A percentile compares a stretch with the other conserved stretches of the same genome.
Evolutionary conservation across 1,140 invertebrate genomes (phyloP).

Genomic region (Scaptodrosophila lebanonensis): DNA sequence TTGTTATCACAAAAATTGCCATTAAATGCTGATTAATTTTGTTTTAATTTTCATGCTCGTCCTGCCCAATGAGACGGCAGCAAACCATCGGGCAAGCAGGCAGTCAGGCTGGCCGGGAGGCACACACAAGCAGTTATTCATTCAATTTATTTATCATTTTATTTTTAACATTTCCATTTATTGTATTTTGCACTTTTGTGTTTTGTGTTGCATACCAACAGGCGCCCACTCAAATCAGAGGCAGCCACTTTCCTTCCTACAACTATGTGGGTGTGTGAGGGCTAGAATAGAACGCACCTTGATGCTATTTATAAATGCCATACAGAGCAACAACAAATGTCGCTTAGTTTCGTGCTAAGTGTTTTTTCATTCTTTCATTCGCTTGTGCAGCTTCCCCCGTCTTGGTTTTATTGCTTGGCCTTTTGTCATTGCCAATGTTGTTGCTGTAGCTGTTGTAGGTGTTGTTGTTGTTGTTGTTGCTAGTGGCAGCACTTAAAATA

Average conservation of each 20-base stretch:
- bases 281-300: constrained; percentile 65
- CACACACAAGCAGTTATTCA: no score
- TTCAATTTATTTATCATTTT: no score
- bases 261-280: constrained; percentile 14
- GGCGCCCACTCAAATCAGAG: constrained; percentile 30
- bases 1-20: constrained; percentile 1
- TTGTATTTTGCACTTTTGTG: constrained; percentile 28
- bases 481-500: constrained; percentile 50
- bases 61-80: no score
- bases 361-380: constrained; percentile 29
- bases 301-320: constrained; percentile 63
- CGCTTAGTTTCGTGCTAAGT: constrained; percentile 61
- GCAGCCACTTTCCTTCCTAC: constrained; percentile 37
- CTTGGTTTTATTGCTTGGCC: constrained; percentile 43
- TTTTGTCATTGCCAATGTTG: no score
- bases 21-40: no score
- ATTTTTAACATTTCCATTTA: constrained; percentile 61
- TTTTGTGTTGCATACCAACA: constrained; percentile 6
- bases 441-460: constrained; percentile 9
- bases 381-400: constrained; percentile 41
- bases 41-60: no score
- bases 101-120: no score
- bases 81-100: no score
- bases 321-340: constrained; percentile 51
- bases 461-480: constrained; percentile 16